Base-by-base conservation (phyloP, 2,888 invertebrate species). In the Lapara coniferarum region DNA sequence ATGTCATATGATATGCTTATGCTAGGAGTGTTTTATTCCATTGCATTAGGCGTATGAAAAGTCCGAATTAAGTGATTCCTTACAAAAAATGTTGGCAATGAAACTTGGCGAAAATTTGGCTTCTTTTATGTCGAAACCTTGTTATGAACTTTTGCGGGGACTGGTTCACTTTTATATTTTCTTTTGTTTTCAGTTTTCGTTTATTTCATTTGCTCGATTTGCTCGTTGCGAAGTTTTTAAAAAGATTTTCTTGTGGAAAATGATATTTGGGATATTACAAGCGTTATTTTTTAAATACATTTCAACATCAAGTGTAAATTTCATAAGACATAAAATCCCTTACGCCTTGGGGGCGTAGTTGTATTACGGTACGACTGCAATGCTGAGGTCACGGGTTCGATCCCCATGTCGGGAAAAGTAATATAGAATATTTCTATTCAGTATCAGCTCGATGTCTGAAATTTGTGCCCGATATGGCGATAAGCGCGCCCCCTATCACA, bases 141-240 rank as follows among this genome's bases (percentile, higher is more conserved):
- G 63, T 49, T 63, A 63, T 49, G 63, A 66, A 66, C 66, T 53
- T 52, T 66, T 52, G 30, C 52, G 30, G 6, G 53, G 30, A 66
- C 37, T 30, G 30, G 51, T 66, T 66, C 66, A 66, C 53, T 53
- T 25, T 66, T 66, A 52, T 66, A 66, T 66, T 66, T 66, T 37
- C 52, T 66, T 66, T 66, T 66, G 66, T 52, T 30, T 66, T 66
- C n/a, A 44, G 14, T 66, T 13, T 16, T 13, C 25, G 16, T 66
- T 49, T 52, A 63, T 63, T 63, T 49, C 37, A 51, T 66, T 66
- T 14, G 13, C 66, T 52, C 16, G 19, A 51, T 66, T 66, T 14
- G 13, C 66, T 52, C 16, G 19, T 25, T 49, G 52, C n/a, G 30
- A 30, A 52, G 52, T 66, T 51, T 8, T 66, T 49, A 12, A 7